These are phyloP conservation scores for Lepus europaeus DNA, from an alignment of 2,113 vertebrate species.

Conservation along the genomic window DNA sequence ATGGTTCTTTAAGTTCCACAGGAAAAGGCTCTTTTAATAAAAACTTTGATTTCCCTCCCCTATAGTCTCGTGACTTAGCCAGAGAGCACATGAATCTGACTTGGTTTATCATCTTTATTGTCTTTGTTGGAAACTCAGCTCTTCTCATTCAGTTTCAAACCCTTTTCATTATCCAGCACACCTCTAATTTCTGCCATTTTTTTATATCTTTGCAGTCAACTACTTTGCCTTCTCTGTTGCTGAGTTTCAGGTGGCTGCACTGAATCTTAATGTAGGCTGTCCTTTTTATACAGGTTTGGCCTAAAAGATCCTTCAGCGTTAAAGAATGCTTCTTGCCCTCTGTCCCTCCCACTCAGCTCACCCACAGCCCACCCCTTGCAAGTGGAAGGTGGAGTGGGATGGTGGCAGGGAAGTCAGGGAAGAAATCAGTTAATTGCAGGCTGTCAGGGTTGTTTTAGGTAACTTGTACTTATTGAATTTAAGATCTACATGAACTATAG, in stretches of 20 bases:
- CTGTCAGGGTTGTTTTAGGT: constrained; percentile 69
- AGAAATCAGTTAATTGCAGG: constrained; percentile 70
- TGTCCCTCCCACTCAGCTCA: too few relatives aligned
- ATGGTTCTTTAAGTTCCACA: not conserved
- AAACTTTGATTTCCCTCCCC: not conserved
- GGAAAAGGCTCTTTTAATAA: constrained; percentile 26
- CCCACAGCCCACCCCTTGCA: not conserved
- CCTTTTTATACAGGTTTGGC: constrained; percentile 66
- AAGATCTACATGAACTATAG: constrained; percentile 69
- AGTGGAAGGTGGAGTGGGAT: not conserved
- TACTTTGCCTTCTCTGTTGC: constrained; percentile 43
- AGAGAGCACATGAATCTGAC: not conserved
- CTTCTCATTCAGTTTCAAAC: constrained; percentile 27
- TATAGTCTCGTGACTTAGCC: not conserved
- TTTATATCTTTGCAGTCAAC: constrained; percentile 52
- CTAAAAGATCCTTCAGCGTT: constrained; percentile 71
- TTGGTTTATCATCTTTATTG: constrained; percentile 14
- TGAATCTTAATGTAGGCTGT: constrained; percentile 58
- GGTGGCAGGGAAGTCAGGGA: constrained; percentile 1
- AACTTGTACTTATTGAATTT: constrained; percentile 77
- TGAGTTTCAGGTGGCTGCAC: constrained; percentile 12
- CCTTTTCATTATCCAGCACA: not conserved
- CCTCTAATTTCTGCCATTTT: constrained; percentile 17
- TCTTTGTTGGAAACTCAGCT: constrained; percentile 23
- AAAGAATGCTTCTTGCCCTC: not conserved